These are phyloP conservation scores for Drosophila fungiperda DNA, from an alignment of 2,888 invertebrate species.

Conservation along the genomic window DNA sequence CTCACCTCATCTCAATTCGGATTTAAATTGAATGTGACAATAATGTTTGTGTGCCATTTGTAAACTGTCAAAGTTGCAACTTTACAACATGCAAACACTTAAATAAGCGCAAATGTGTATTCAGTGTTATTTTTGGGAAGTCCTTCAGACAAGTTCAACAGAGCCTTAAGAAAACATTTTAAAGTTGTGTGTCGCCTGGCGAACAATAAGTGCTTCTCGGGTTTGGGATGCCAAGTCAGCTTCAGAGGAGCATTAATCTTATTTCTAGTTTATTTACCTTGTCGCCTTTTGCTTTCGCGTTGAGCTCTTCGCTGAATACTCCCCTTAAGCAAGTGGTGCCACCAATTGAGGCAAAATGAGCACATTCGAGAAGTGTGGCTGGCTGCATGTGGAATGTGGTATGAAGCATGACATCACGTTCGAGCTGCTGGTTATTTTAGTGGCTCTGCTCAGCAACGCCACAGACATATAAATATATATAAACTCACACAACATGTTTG, in stretches of 20 bases:
- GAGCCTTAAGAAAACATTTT: slow-evolving; percentile 27
- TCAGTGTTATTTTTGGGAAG: slow-evolving; percentile 7
- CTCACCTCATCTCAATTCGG: background rate
- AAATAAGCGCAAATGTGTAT: slow-evolving; percentile 15
- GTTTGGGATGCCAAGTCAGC: slow-evolving; percentile 9
- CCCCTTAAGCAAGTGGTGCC: slow-evolving; percentile 8
- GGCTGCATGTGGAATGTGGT: background rate
- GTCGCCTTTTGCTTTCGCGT: slow-evolving; percentile 37
- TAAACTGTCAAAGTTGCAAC: slow-evolving; percentile 38
- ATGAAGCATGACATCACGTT: slow-evolving; percentile 54
- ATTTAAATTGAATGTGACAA: slow-evolving; percentile 24
- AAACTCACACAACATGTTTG: slow-evolving; percentile 12
- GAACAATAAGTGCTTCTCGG: slow-evolving; percentile 27
- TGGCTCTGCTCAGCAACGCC: background rate
- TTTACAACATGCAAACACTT: slow-evolving; percentile 29
- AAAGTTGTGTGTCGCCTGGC: slow-evolving; percentile 49
- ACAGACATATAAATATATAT: background rate
- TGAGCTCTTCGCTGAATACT: slow-evolving; percentile 36
- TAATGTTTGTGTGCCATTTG: slow-evolving; percentile 35
- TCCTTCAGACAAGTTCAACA: background rate
- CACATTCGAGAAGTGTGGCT: background rate
- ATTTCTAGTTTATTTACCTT: slow-evolving; percentile 65
- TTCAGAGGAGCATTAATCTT: slow-evolving; percentile 50
- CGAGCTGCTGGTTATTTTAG: slow-evolving; percentile 50
- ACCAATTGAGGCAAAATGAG: slow-evolving; percentile 9